Base-by-base conservation (phyloP, 2,888 invertebrate genomes). In the Silvanus unidentatus region DNA sequence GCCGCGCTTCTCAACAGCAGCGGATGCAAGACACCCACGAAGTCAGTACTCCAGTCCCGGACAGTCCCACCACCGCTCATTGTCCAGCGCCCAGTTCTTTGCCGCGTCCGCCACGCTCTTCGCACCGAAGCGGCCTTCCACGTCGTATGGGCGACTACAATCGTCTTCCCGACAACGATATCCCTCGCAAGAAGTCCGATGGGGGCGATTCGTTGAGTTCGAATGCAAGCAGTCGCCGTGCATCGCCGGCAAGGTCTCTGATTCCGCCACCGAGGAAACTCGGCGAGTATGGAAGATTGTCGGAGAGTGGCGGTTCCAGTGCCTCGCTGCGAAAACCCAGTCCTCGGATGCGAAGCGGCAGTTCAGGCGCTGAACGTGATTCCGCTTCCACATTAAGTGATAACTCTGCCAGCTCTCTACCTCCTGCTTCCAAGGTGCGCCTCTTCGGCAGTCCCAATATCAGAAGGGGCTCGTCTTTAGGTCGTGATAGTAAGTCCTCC, bases 1-100 rank as follows among this genome's bases (percentile, higher is more conserved):
- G 87, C 1, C 76, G 86, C 38, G 84, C 84, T 44, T 86, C 86
- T 22, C 86, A 86, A 68, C 81, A 84, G 61, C 86, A 86, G 52
- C 75, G 86, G 40, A 78, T 78, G 76, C 75, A 76, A 49, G 78
- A 77, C 52, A 69, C 56, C 3, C 60, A 60, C 37, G 55, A 44
- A 41, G 56, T 52, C 28, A 57, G 40, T 45, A 50, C 51, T 42
- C 53, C 57, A 39, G 48, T 49, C 40, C 52, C 55, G 49, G 57
- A 58, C 50, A 59, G 62, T 40, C 55, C 53, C 29, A 44, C 52
- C 49, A 57, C 59, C 40, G 55, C 59, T 44, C 59, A 71, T 35
- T 77, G 82, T 64, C 74, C 84, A 45, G 85, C 85, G 15, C 86
- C 86, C 12, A 84, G 84, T 43, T 84, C 85, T 8, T 68, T 86